These are phyloP conservation scores for Crotalus helleri DNA, from an alignment of 2,113 vertebrate genomes.

Conservation along the genomic window DNA sequence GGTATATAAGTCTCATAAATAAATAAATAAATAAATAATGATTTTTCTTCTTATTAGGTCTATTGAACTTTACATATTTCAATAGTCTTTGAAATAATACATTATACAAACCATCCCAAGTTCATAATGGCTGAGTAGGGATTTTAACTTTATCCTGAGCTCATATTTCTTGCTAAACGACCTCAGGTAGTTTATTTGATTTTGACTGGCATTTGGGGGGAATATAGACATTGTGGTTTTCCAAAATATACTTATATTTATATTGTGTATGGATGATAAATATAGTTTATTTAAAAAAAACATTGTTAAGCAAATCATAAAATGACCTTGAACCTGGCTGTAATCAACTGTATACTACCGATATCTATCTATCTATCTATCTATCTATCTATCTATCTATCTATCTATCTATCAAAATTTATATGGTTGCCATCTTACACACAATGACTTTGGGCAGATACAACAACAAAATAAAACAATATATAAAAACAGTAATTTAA, in stretches of 20 bases:
- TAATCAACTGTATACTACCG: not conserved
- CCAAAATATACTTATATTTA: not conserved
- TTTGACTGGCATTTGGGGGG: not conserved
- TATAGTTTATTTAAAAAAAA: not conserved
- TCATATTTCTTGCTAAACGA: not conserved
- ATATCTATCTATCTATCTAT: not conserved
- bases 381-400: too few species aligned
- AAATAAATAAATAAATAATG: too few species aligned
- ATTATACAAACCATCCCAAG: not conserved
- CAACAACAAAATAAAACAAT: not conserved
- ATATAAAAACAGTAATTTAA: not conserved
- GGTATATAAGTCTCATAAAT: too few species aligned
- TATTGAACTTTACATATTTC: not conserved
- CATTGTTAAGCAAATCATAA: not conserved
- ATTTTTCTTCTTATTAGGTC: not conserved
- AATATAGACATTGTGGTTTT: not conserved
- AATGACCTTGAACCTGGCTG: not conserved
- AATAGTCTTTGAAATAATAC: not conserved
- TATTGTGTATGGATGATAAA: not conserved
- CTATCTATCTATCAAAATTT: not conserved
- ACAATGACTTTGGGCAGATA: not conserved
- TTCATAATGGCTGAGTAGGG: not conserved
- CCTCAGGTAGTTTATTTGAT: not conserved
- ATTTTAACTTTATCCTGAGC: not conserved
- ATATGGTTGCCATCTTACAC: not conserved